Evolutionary conservation across 2,888 invertebrate species (phyloP), one percentile per base, ranked within the genome.

Genomic region (Meandrusa payeni): DNA sequence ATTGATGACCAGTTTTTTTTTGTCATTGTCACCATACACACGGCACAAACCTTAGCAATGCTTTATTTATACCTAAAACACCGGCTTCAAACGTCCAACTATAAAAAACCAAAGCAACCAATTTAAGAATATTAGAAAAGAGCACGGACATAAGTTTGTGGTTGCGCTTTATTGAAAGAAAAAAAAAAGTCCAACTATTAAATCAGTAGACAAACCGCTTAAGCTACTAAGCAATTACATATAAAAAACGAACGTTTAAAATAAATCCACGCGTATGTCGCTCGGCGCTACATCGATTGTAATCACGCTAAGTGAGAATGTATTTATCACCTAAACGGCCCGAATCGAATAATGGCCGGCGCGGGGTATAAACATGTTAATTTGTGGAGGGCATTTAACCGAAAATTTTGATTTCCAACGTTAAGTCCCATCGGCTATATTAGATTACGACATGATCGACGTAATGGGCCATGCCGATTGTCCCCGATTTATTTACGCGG

Each of bases 261-360:
- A 48, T 45, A 50, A 48, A 54, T 48, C 47, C 38, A 28, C 10
- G 27, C 17, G 33, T 50, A 52, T 54, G 42, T 37, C 42, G 41
- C 36, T 47, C 48, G 45, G 50, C 47, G 64, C 61, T 63, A 56
- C 60, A 64, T 59, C 66, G 64, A 63, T 72, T 82, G 76, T 77
- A 80, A 82, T 82, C 76, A 64, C 55, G 60, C 65, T 72, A 77
- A 82, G 78, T 78, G 81, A 68, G 62, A 63, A 62, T 61, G 69
- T 76, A 73, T 79, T 76, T 80, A 79, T 78, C 69, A 69, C 70
- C 71, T 66, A 69, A 76, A 65, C 64, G 51, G 47, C 38, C 55
- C 49, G 59, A 55, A 63, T 55, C 61, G 59, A 62, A 65, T 69
- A 63, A 68, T 59, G 57, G 58, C 11, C 56, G 46, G 58, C 33